Evolutionary conservation across 2,888 invertebrate genomes (phyloP), one percentile per base, ranked within the genome.

Genomic region (Eristalinus sepulchralis): DNA sequence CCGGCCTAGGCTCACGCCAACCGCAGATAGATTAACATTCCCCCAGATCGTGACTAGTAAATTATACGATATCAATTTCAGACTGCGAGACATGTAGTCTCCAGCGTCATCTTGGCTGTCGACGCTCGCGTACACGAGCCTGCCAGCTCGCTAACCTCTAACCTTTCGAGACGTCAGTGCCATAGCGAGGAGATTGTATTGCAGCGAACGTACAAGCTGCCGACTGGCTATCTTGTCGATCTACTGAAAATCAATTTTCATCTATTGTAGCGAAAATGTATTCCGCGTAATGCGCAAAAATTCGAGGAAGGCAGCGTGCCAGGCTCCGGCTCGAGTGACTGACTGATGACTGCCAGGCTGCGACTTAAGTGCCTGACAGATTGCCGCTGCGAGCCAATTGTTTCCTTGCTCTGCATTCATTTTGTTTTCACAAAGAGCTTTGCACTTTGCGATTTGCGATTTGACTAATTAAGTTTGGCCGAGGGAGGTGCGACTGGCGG

Each of bases 71-170:
- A 75, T 75, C 39, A 71, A 62, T 66, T 62, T 66, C 39, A 76
- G n/a, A 66, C 70, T 70, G 64, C 39, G 79, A 80, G 71, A 80
- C 80, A 84, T 71, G 80, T 76, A 84, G 75, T 76, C 80, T 75
- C 80, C 84, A 67, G 66, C 75, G 53, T 60, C 68, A 76, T 62
- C 47, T 39, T 13, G 27, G 27, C 27, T 20, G 63, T 36, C 62
- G 59, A 36, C 60, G 17, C 60, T 11, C 34, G 47, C 75, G 62
- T 75, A 53, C 34, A 64, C 66, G 55, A 72, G 55, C 53, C n/a
- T 11, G 31, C 20, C 53, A 63, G 60, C 39, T 6, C 47, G 17
- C 47, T 47, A 47, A 47, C 47, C 47, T 47, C 47, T 17, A n/a
- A 47, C 47, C 47, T 47, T 47, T 47, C 47, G 17, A 47, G 47